A percentile compares a stretch with the other conserved stretches of the same genome.
These are phyloP conservation scores for Podabrus alpinus DNA, from an alignment of 2,888 invertebrate genomes.

Conservation along the genomic window DNA sequence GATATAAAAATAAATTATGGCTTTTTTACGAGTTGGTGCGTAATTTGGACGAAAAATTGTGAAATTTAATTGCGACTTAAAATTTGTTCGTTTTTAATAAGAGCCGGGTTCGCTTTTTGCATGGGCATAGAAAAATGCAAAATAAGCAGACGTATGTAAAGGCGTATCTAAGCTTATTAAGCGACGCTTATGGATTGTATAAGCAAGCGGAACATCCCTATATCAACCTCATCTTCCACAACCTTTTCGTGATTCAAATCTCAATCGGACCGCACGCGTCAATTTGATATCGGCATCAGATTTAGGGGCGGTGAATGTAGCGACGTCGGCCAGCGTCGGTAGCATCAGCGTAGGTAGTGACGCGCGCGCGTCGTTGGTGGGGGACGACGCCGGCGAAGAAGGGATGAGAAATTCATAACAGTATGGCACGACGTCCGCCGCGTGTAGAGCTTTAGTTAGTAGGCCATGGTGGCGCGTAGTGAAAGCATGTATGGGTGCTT, in stretches of 20 bases:
- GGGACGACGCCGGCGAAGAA: constrained; percentile 39
- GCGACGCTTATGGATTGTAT: constrained; percentile 38
- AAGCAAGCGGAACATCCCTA: constrained; percentile 34
- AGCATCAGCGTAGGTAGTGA: constrained; percentile 40
- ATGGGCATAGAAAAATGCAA: constrained; percentile 14
- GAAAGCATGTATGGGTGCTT: constrained; percentile 76
- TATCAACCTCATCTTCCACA: constrained; percentile 36
- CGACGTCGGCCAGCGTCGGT: constrained; percentile 37
- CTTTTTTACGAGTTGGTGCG: constrained; percentile 4
- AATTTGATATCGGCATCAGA: constrained; percentile 47
- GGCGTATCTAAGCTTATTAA: constrained; percentile 34
- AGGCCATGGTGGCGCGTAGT: constrained; percentile 82
- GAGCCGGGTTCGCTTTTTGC: not conserved
- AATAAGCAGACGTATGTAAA: constrained; percentile 23
- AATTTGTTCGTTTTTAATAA: not conserved
- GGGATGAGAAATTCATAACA: constrained; percentile 37
- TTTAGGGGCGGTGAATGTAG: constrained; percentile 51
- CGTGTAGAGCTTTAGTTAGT: constrained; percentile 56
- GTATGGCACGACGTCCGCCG: constrained; percentile 44
- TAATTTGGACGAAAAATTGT: not conserved
- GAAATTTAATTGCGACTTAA: not conserved
- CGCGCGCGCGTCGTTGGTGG: constrained; percentile 42
- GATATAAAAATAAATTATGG: not conserved
- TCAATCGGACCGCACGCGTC: constrained; percentile 46
- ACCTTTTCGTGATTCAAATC: constrained; percentile 41